These are phyloP conservation scores for Drosophila demipolita DNA, from an alignment of 2,888 invertebrate genomes.

Conservation along the genomic window DNA sequence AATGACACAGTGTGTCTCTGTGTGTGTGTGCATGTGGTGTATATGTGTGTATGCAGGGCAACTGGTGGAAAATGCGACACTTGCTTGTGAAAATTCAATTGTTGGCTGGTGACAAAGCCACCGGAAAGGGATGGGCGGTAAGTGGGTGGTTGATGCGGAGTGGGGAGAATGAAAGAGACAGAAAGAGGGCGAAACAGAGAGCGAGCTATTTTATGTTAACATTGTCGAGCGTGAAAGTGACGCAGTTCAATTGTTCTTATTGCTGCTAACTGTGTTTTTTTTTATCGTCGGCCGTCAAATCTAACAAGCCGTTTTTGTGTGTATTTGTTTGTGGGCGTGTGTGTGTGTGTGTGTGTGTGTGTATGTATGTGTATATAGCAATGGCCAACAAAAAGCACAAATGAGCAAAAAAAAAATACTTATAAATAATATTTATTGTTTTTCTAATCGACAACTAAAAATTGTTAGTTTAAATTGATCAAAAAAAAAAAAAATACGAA, in stretches of 20 bases:
- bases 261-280: constrained; percentile 11
- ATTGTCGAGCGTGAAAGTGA: constrained; percentile 27
- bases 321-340: background rate
- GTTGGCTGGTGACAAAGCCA: constrained; percentile 23
- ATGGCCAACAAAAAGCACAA: background rate
- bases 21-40: constrained; percentile 2
- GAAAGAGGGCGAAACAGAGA: background rate
- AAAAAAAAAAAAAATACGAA: background rate
- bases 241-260: constrained; percentile 34
- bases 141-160: background rate
- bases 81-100: constrained; percentile 43
- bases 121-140: background rate
- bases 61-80: constrained; percentile 50
- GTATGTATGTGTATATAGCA: background rate
- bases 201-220: background rate
- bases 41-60: constrained; percentile 11
- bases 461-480: background rate
- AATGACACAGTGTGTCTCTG: background rate
- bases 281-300: constrained; percentile 7
- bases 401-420: background rate
- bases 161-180: background rate
- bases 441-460: background rate
- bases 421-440: background rate
- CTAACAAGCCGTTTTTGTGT: constrained; percentile 1
- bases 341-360: background rate